phyloP scores from a whole-genome alignment of 2,113 vertebrate genomes.

The Rhinopomastus cyanomelas region DNA sequence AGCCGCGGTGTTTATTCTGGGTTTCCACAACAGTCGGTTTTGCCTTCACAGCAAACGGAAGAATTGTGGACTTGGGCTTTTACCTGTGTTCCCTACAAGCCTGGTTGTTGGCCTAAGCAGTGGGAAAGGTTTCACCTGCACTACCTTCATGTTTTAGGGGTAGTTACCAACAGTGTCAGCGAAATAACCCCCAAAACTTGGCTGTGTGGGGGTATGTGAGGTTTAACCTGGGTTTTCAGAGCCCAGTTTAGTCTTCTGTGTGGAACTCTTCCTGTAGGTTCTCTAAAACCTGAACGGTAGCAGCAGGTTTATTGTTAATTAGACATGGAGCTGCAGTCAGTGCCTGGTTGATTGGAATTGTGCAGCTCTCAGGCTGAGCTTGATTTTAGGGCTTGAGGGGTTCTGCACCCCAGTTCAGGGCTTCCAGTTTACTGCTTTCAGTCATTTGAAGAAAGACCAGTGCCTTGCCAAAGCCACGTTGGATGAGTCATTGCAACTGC shows the following conservation, averaged over 20 bases:
- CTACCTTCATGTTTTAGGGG: background rate
- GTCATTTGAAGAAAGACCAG: background rate
- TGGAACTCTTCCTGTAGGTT: background rate
- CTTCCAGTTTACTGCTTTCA: background rate
- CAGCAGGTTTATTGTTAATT: background rate
- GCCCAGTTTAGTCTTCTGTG: background rate
- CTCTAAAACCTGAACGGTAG: background rate
- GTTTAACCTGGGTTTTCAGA: background rate
- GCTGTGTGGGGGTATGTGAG: too few relatives aligned
- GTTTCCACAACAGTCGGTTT: background rate
- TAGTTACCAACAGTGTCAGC: too few relatives aligned
- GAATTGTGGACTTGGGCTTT: background rate
- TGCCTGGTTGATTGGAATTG: background rate
- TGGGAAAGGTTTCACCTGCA: background rate
- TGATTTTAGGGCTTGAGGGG: background rate
- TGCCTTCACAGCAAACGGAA: background rate
- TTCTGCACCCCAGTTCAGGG: background rate
- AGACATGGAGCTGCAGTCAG: background rate
- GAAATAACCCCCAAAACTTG: too few relatives aligned
- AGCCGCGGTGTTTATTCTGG: background rate
- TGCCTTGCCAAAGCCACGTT: background rate
- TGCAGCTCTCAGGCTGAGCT: background rate
- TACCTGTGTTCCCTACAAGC: background rate
- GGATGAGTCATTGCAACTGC: background rate
- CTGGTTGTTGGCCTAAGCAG: background rate